Base-by-base conservation (phyloP, 2,888 invertebrate species). In the Aelia acuminata region DNA sequence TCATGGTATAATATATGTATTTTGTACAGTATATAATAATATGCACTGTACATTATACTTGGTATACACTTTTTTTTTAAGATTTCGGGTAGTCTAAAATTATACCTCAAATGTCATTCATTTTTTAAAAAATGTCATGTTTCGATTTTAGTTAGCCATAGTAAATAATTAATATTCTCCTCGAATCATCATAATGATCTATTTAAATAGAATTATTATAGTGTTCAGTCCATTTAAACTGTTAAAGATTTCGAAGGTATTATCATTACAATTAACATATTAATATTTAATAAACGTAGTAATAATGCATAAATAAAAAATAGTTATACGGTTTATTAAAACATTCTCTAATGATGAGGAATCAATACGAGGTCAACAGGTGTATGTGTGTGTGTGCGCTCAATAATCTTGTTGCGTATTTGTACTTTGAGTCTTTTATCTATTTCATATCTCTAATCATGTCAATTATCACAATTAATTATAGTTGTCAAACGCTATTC, bases 281-380 rank as follows among this genome's bases (percentile, higher is more conserved):
- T n/a, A n/a, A n/a, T n/a, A n/a, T n/a, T n/a, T 63, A 8, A 18
- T 31, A 0, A 18, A 11, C 0, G 31, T 31, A 63, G 31, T 18
- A 63, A 18, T 31, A 31, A 63, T 31, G 15, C 15, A 31, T 63
- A 63, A 63, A 31, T 63, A 18, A n/a, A 63, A 63, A 31, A 63
- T 15, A 63, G 31, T 31, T 57, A n/a, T 57, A 57, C 13, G 57
- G 13, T n/a, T 11, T 13, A 26, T 57, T 26, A 57, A 57, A 53
- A n/a, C 3, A 57, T 57, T 26, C 10, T 57, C 13, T 13, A 53
- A 26, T 26, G 53, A 26, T 53, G n/a, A 26, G 7, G 7, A 26
- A 53, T 53, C 26, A 26, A 57, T 26, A 57, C 18, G 63, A 63
- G 63, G 63, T 63, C 63, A 63, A 63, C 31, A 63, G 63, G 63